phyloP scores from a whole-genome alignment of 2,888 invertebrate genomes.

The Podabrus alpinus region DNA sequence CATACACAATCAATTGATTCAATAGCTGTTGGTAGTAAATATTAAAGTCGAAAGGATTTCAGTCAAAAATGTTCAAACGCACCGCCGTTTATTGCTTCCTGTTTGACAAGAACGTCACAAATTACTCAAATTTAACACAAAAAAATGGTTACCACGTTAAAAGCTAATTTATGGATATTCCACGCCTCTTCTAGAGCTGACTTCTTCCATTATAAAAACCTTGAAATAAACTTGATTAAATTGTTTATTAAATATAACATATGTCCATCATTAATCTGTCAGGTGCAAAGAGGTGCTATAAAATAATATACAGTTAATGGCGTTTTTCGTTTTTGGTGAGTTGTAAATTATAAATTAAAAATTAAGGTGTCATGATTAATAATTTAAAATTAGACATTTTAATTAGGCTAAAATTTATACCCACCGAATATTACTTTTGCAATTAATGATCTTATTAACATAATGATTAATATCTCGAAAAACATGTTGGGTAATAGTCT shows the following conservation, averaged over 20 bases:
- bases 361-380: neutral
- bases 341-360: neutral
- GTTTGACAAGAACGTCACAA: slow-evolving; percentile 14
- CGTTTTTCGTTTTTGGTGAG: neutral
- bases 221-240: neutral
- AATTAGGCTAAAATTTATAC: neutral
- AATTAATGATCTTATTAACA: neutral
- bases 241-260: neutral
- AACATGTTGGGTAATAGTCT: neutral
- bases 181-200: neutral
- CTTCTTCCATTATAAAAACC: neutral
- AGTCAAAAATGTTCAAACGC: neutral
- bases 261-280: neutral
- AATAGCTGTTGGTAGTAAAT: neutral
- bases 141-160: neutral
- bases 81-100: slow-evolving; percentile 1
- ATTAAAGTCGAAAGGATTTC: slow-evolving; percentile 1
- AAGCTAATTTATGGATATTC: neutral
- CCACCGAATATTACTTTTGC: neutral
- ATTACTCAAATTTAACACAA: neutral
- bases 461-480: neutral
- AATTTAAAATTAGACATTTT: neutral
- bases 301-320: neutral
- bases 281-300: neutral
- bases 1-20: neutral